Evolutionary conservation across 2,113 vertebrate genomes (phyloP).

Genomic region (Anoplopoma fimbria): DNA sequence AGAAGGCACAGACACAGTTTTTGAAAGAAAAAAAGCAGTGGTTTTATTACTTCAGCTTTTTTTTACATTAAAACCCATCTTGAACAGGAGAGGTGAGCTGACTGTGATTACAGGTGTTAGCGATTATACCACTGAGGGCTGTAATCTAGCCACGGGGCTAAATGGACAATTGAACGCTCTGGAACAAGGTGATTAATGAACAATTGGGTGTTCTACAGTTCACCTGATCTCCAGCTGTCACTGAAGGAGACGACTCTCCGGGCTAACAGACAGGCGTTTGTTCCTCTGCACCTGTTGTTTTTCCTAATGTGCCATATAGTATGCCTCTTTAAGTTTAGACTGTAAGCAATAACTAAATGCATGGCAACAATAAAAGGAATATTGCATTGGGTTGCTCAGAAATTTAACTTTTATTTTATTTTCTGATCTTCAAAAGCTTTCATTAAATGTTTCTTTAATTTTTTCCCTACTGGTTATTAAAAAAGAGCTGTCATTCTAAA

Average conservation of each 20-base stretch:
- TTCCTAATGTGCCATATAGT: background rate
- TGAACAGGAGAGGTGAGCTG: slow-evolving; percentile 11
- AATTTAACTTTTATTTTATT: background rate
- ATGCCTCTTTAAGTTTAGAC: background rate
- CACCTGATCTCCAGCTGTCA: slow-evolving; percentile 48
- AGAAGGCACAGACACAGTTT: background rate
- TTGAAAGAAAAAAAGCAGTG: background rate
- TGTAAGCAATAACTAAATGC: background rate
- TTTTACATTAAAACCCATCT: background rate
- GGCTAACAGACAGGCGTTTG: background rate
- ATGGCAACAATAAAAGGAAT: background rate
- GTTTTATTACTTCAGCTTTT: background rate
- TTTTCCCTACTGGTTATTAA: background rate
- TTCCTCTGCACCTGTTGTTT: slow-evolving; percentile 8
- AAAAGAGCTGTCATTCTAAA: background rate
- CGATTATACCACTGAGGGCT: background rate
- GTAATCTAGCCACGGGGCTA: background rate
- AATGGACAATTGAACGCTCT: slow-evolving; percentile 22
- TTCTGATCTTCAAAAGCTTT: background rate
- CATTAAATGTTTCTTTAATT: background rate
- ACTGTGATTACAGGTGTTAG: slow-evolving; percentile 37
- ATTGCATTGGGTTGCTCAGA: background rate
- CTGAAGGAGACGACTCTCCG: background rate
- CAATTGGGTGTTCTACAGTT: slow-evolving; percentile 26
- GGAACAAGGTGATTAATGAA: slow-evolving; percentile 40